Base-by-base conservation (phyloP, 2,888 invertebrate species). In the Thysanoteuthis rhombus region DNA sequence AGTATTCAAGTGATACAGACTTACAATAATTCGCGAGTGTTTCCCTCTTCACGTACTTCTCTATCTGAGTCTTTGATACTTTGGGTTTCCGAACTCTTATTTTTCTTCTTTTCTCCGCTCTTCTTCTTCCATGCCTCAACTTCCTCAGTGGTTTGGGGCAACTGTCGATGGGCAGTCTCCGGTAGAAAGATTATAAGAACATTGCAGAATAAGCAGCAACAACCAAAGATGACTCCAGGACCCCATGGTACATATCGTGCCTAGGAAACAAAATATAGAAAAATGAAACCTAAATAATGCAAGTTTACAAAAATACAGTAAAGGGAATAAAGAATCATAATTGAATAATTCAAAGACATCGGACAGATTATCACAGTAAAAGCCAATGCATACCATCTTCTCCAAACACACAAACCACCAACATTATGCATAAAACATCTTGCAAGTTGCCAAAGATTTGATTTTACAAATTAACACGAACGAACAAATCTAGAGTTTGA, bases 161-260 rank as follows among this genome's bases (percentile, higher is more conserved):
- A 94, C 39, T 94, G 94, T 90, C 93, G 93, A 28, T 94, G 94
- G 38, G 93, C 93, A 0, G 94, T 95, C 58, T 95, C 95, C 12
- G 94, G 94, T 16, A 95, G 93, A 58, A 92, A 90, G 52, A 93
- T 90, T 89, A 95, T 92, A 25, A 94, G 89, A 28, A 95, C 22
- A 0, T 93, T 94, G 1, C 94, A 94, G 25, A 94, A 36, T 36
- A 95, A 91, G 47, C 95, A 95, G 91, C 93, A 91, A 58, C 32
- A 32, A 6, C 95, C 94, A 93, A 95, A 95, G n/a, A 95, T 28
- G 32, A 93, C 45, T 28, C 95, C 94, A 42, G 95, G 95, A 8
- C 94, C 94, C 95, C 95, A 95, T 22, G 94, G 89, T 38, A 91
- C 93, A 1, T 93, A n/a, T 0, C 90, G 92, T 32, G 93, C 94